Conservation (phyloP, 2,797 vertebrate genomes). For the Nannoperca obscura region DNA sequence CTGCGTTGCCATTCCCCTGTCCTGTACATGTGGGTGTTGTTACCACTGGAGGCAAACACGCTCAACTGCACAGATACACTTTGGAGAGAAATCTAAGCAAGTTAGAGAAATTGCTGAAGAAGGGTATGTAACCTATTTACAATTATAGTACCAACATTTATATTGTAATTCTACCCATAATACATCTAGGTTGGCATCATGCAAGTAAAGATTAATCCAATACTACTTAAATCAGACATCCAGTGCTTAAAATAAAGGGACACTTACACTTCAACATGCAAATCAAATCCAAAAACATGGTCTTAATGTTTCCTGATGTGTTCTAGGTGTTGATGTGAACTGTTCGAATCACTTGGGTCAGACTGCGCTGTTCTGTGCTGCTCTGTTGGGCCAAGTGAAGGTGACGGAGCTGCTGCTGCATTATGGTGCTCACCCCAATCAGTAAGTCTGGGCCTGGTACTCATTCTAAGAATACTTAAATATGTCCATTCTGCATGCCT, state of each 20-base stretch:
- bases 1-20: slow-evolving; percentile 79
- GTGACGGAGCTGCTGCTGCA: slow-evolving; percentile 86
- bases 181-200: background rate
- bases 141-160: background rate
- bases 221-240: background rate
- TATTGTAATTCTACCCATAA: background rate
- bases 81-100: slow-evolving; percentile 82
- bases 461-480: background rate
- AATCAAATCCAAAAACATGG: background rate
- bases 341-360: slow-evolving; percentile 87
- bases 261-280: background rate
- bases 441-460: slow-evolving; percentile 75
- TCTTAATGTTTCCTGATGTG: slow-evolving; percentile 4
- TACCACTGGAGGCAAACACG: slow-evolving; percentile 80
- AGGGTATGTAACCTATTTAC: slow-evolving; percentile 78
- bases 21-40: slow-evolving; percentile 83
- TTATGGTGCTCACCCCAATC: slow-evolving; percentile 88
- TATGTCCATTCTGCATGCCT: background rate
- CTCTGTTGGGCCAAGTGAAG: slow-evolving; percentile 83
- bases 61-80: slow-evolving; percentile 85
- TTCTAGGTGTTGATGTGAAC: slow-evolving; percentile 79
- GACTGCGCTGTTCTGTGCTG: slow-evolving; percentile 86
- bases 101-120: slow-evolving; percentile 88
- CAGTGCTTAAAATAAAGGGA: background rate
- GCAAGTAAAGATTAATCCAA: background rate